Base-by-base conservation (phyloP, 2,888 invertebrate species). In the Lasioglossum villosulum region DNA sequence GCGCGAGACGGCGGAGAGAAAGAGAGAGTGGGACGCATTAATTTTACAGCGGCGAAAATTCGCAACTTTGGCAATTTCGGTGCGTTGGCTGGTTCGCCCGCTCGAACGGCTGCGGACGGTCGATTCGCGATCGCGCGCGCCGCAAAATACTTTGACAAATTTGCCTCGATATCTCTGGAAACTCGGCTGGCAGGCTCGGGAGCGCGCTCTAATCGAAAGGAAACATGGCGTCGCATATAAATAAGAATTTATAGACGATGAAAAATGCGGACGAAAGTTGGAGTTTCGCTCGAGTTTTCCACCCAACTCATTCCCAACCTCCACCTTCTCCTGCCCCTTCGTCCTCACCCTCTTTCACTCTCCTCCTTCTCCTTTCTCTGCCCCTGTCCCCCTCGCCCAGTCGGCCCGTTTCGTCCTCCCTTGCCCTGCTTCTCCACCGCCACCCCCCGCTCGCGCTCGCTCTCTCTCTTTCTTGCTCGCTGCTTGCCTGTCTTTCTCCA, bases 201-300 rank as follows among this genome's bases (percentile, higher is more conserved):
- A 83, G 86, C 82, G 82, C 83, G 86, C 91, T 91, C 92, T 94
- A 94, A 94, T 94, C 94, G 94, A 92, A 93, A 92, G 91, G 93
- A 93, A 93, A 94, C 94, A 93, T 92, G 92, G 92, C 93, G 93
- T 93, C 93, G 95, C 94, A 94, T 94, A 95, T 95, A 94, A 95
- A 95, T 94, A 94, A 95, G 94, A 94, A 95, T 95, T 95, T 95
- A 94, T 93, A 93, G 94, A 93, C 94, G 94, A 94, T 94, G 95
- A 94, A 94, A 94, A 94, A 94, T 94, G 94, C 93, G 92, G 88
- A 88, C 90, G 90, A 91, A 92, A 93, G 93, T 93, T 93, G 92
- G 92, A 93, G 93, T 93, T 93, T 86, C 90, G 92, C 91, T 88
- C 89, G 90, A 90, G 90, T 87, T 89, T 86, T 72, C 89, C 83